Conservation (phyloP, 2,797 vertebrate genomes). For the Ptychadena robeensis region DNA sequence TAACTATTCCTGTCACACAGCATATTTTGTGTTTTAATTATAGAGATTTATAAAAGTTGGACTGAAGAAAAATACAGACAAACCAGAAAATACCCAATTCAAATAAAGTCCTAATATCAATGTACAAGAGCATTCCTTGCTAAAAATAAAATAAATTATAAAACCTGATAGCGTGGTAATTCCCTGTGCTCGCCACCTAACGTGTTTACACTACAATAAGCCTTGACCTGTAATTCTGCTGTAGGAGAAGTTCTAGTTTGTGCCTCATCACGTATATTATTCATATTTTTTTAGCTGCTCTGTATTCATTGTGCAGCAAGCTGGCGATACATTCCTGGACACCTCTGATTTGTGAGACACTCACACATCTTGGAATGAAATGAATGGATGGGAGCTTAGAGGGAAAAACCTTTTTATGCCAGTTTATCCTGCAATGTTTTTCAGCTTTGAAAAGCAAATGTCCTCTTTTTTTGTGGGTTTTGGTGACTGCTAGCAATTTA, state of each 20-base stretch:
- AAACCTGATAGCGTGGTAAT: background rate
- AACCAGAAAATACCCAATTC: too few relatives aligned
- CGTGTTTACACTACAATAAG: background rate
- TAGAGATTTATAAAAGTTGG: too few relatives aligned
- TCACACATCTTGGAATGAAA: conserved; percentile 43
- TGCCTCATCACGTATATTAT: conserved; percentile 20
- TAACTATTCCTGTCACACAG: too few relatives aligned
- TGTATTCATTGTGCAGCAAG: conserved; percentile 20
- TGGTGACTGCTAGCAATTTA: background rate
- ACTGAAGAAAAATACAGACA: too few relatives aligned
- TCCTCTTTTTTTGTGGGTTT: conserved; percentile 26
- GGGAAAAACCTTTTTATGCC: conserved; percentile 37
- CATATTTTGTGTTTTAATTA: too few relatives aligned
- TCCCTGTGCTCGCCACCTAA: background rate
- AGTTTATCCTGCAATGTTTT: conserved; percentile 39
- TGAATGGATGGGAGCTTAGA: conserved; percentile 40
- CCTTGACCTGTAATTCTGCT: conserved; percentile 3
- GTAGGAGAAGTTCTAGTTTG: conserved; percentile 12
- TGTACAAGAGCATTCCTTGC: background rate
- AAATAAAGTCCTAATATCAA: too few relatives aligned
- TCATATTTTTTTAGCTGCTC: conserved; percentile 29
- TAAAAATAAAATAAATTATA: background rate
- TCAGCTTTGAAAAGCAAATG: conserved; percentile 47
- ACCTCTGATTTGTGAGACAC: conserved; percentile 39
- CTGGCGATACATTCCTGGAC: conserved; percentile 30